These are phyloP conservation scores for Campoplex nolae DNA, from an alignment of 2,888 invertebrate genomes.

Conservation along the genomic window DNA sequence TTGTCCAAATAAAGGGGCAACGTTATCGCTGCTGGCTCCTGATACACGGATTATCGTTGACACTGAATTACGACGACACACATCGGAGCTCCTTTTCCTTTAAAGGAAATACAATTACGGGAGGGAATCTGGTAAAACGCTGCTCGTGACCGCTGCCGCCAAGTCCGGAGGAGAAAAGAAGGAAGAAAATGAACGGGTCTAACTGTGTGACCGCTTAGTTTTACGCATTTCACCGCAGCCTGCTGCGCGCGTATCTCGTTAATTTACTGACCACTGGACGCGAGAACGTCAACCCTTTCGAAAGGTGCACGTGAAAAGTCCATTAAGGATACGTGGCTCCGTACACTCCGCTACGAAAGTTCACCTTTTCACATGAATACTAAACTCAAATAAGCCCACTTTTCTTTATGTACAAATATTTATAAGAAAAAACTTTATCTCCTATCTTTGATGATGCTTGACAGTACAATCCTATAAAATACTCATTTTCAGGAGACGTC, in stretches of 20 bases:
- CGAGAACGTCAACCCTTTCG: slow-evolving; percentile 41
- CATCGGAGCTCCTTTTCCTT: slow-evolving; percentile 22
- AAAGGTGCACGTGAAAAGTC: slow-evolving; percentile 47
- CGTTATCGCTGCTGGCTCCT: slow-evolving; percentile 5
- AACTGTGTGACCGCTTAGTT: slow-evolving; percentile 14
- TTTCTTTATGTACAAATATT: neutral
- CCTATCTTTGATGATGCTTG: neutral
- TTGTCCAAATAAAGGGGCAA: slow-evolving; percentile 30
- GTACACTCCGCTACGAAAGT: slow-evolving; percentile 9
- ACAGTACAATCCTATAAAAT: neutral
- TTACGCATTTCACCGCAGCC: slow-evolving; percentile 32
- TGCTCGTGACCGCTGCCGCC: slow-evolving; percentile 7
- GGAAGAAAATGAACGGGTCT: slow-evolving; percentile 3
- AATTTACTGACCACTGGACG: slow-evolving; percentile 38
- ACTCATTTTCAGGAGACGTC: neutral
- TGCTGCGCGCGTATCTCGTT: slow-evolving; percentile 20
- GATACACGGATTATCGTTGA: slow-evolving; percentile 18
- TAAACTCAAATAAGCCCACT: neutral
- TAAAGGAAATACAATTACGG: slow-evolving; percentile 50
- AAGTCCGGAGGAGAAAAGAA: neutral
- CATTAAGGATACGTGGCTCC: slow-evolving; percentile 21
- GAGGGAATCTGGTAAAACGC: slow-evolving; percentile 43
- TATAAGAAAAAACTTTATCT: neutral
- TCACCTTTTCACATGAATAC: neutral
- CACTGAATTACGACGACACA: slow-evolving; percentile 40